Percentiles rank a stretch among this genome's conserved stretches.
Conservation (phyloP, 2,113 vertebrate genomes). For the Ophthalmotilapia sp. region DNA sequence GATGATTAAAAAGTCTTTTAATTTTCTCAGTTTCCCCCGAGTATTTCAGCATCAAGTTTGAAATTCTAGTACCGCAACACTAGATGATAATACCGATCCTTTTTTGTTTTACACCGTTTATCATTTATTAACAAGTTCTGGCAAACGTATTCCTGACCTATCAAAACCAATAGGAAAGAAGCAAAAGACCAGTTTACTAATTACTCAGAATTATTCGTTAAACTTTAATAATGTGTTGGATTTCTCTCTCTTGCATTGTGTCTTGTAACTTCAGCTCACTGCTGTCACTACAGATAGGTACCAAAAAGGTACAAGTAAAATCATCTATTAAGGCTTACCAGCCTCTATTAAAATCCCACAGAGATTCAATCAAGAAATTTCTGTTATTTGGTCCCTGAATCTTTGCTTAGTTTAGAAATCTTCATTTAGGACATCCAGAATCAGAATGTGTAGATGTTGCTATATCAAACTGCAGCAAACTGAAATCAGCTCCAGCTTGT, state of each 20-base stretch:
- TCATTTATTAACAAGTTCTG: fast-evolving
- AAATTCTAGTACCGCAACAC: not conserved
- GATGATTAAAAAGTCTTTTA: not conserved
- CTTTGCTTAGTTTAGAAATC: not conserved
- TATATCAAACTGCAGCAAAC: not conserved
- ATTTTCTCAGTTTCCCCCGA: not conserved
- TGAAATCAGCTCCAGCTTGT: not conserved
- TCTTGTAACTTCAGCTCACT: not conserved
- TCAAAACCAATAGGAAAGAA: not conserved
- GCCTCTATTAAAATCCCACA: not conserved
- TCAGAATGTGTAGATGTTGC: not conserved
- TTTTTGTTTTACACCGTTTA: not conserved
- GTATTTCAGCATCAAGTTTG: not conserved
- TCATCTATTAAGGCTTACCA: not conserved
- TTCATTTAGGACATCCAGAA: not conserved
- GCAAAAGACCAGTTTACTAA: not conserved
- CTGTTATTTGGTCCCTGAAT: not conserved
- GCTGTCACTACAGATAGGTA: not conserved
- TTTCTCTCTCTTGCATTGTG: not conserved
- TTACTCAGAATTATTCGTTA: not conserved
- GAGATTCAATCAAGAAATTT: not conserved
- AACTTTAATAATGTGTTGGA: not conserved
- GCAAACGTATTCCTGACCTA: not conserved
- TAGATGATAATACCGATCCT: not conserved
- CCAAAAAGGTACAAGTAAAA: not conserved